Base-by-base conservation (phyloP, 2,797 vertebrate species). In the Crocodylus rhombifer region DNA sequence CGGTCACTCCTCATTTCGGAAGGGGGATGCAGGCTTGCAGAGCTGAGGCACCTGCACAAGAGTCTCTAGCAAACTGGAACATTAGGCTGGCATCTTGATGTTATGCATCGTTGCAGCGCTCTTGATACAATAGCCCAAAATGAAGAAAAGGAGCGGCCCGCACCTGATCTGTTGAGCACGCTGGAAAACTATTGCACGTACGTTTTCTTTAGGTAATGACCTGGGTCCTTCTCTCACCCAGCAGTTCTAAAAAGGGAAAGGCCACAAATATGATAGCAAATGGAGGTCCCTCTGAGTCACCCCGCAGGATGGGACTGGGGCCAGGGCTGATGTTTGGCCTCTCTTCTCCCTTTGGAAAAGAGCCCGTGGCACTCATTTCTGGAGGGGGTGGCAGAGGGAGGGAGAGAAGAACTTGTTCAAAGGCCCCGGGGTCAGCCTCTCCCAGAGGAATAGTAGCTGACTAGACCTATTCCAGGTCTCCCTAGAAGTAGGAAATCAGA, bases 11-110 rank as follows among this genome's bases (percentile, higher is more conserved):
- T 95, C 1, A 5, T 83, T 95, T 69, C 64, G 2, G 6, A 91
- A 92, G 95, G 94, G 92, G 93, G 76, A 75, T 4, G 25, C 88
- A 86, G 80, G 80, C 76, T 92, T 93, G 77, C 91, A 94, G 93
- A 55, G 81, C 94, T 92, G 87, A 88, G 88, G 93, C 95, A 78
- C 86, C 91, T 60, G 93, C 91, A 95, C 96, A 97, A 97, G 92
- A 84, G 94, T 73, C 87, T 33, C 65, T 95, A 95, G 89, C 93
- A 95, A 87, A 80, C 63, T 81, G 87, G 86, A 93, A 92, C 4
- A 60, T 2, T 90, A 91, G 61, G 18, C 64, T 71, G 78, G 84
- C 88, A 83, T 94, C 91, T 87, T 3, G 0, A 57, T 92, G 90
- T 73, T 77, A 58, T 14, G 30, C 25, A 28, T 28, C 89, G 64